Evolutionary conservation across 2,888 invertebrate species (phyloP), one percentile per base, ranked within the genome.

Genomic region (Ochropleura leucogaster): DNA sequence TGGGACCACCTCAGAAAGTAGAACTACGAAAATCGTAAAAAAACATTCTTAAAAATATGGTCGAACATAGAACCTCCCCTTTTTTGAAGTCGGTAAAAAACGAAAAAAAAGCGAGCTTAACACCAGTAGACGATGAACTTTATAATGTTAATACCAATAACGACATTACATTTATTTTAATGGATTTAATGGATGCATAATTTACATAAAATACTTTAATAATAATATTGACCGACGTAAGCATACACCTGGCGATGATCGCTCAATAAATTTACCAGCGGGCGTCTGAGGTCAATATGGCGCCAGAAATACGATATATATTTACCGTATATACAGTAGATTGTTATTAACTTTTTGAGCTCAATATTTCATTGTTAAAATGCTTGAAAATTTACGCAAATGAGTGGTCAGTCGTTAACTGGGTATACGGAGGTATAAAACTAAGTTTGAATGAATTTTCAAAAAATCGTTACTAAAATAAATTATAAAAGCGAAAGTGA

Each of bases 171-270:
- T 81, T 74, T 55, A 65, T 73, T 82, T 72, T 77, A 64, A 81
- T 69, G 68, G 68, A 46, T 9, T 46, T 81, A 84, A 81, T 70
- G 57, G 42, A 20, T 78, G 47, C 3, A 53, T 60, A 77, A 82
- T 84, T 77, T 51, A 62, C 72, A 84, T 81, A 59, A 53, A 57
- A 68, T 80, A 30, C 68, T 60, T n/a, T n/a, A n/a, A n/a, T 67
- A 59, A 68, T 57, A 53, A 80, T 76, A 74, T 59, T 71, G 14
- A 68, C 57, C 20, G 20, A 63, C 68, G 63, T 74, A 55, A 75
- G 51, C 49, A 66, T 53, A 74, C 75, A 74, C 60, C 68, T 83
- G 84, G 55, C 66, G 60, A 18, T 67, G 51, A 40, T 42, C 42
- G 55, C 60, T 63, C 40, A 57, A 55, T 74, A 68, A 70, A 71